Conservation (phyloP, 2,888 invertebrate genomes). For the Scaptomyza reducta region DNA sequence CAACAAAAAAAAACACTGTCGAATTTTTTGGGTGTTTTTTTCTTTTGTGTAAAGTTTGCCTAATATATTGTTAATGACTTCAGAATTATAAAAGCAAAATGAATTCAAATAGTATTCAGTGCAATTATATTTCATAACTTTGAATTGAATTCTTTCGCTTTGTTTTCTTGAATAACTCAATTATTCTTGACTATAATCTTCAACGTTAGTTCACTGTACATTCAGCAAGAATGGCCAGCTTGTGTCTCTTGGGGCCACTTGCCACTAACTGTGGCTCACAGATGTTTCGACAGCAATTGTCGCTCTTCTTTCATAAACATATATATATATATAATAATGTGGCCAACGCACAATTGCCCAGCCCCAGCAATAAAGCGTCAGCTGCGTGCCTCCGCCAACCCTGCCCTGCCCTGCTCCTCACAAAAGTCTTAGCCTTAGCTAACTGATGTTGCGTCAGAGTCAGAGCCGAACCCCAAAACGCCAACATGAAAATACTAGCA, state of each 20-base stretch:
- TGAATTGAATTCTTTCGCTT: no score
- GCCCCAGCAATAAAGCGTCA: conserved; percentile 12
- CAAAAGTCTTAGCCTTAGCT: conserved; percentile 32
- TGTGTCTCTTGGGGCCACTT: conserved; percentile 31
- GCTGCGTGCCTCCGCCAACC: conserved; percentile 20
- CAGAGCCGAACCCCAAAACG: conserved; percentile 67
- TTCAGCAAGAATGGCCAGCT: conserved; percentile 33
- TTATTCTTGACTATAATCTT: no score
- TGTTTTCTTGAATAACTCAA: no score
- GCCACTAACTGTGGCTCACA: conserved; percentile 31
- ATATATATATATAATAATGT: no score
- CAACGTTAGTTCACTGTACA: conserved; percentile 20
- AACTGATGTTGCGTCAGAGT: conserved; percentile 53
- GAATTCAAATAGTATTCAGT: conserved; percentile 2
- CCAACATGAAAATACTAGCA: conserved; percentile 69
- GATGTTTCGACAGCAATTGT: conserved; percentile 65
- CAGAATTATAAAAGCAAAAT: conserved; percentile 40
- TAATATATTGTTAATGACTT: conserved; percentile 34
- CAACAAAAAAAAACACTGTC: conserved; percentile 41
- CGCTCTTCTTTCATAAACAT: conserved; percentile 36
- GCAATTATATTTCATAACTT: no score
- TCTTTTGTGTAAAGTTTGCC: conserved; percentile 10
- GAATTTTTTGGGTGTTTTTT: conserved; percentile 13
- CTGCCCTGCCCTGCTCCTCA: conserved; percentile 3
- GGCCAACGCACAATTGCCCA: conserved; percentile 22